Evolutionary conservation across 1,140 invertebrate genomes (phyloP), one percentile per base, ranked within the genome.

Genomic region (Drosophila ficusphila): DNA sequence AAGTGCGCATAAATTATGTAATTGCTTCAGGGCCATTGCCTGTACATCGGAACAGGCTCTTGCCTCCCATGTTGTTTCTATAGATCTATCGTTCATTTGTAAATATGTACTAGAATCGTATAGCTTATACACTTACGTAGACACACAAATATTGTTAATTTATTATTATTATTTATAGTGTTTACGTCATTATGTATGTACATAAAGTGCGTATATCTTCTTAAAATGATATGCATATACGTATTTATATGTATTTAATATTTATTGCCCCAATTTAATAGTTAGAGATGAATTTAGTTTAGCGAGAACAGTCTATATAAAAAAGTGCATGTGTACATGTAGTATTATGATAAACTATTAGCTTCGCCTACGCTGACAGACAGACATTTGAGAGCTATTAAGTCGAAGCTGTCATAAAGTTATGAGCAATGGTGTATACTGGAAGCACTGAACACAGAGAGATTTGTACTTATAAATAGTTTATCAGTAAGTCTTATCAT

Each of bases 391-490:
- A 65, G 33, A 52, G 27, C 62, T 60, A 48, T 39, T 27, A 57
- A 53, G 41, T 53, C 25, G 31, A 70, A 36, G 48, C 21, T 53
- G 36, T 36, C 27, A 61, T 72, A 42, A 56, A 74, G 73, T 65
- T 77, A 70, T 70, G 79, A 78, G 79, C 70, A 76, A 82, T 82
- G 79, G 70, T 52, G 75, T 54, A 56, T 61, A 77, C 61, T 67
- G 62, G 64, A 78, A 78, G 72, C 74, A 88, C 49, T 73, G 61
- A 61, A 73, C 46, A 73, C 76, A 56, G 33, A 61, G 29, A 86
- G 68, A 88, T 88, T 88, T 88, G 82, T 88, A 88, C 82, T 88
- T 88, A 88, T 60, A 82, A 82, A 88, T 88, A 88, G 70, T 78
- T 82, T 88, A 88, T 71, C 46, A 54, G 72, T 88, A 88, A 88